Conservation (phyloP, 2,888 invertebrate species). For the Caenorhabditis virilis region DNA sequence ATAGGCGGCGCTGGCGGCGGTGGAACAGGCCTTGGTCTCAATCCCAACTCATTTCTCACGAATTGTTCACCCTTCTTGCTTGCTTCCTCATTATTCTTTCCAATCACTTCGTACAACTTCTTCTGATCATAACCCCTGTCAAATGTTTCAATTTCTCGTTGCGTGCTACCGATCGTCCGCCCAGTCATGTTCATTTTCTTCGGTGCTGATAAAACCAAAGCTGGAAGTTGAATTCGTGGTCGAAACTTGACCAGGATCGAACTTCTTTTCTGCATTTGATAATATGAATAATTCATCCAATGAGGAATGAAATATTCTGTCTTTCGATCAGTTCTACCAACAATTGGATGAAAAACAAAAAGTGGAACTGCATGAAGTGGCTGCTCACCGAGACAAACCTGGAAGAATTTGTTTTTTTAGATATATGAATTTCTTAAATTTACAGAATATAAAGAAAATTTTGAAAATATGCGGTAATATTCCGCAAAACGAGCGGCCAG, state of each 20-base stretch:
- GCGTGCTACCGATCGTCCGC: neutral
- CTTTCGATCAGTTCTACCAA: neutral
- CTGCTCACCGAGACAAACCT: conserved; percentile 80
- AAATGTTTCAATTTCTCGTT: neutral
- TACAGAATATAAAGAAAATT: neutral
- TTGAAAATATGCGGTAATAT: neutral
- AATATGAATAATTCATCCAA: conserved; percentile 69
- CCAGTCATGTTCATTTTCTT: conserved; percentile 32
- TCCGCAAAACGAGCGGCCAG: too few relatives aligned
- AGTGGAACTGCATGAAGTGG: conserved; percentile 96
- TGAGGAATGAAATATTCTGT: conserved; percentile 68
- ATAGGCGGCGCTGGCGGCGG: too few relatives aligned
- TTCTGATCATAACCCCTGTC: conserved; percentile 9
- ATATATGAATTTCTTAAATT: neutral
- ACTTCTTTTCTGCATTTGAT: conserved; percentile 35
- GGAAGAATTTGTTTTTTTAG: neutral
- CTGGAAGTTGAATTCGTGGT: conserved; percentile 63
- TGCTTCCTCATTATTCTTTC: neutral
- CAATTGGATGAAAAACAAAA: conserved; percentile 73
- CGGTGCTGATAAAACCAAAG: conserved; percentile 33
- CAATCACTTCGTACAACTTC: conserved; percentile 13
- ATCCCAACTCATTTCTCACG: neutral
- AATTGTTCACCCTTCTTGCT: neutral
- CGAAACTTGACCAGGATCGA: conserved; percentile 55
- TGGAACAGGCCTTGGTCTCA: too few relatives aligned